These are phyloP conservation scores for Chrysocyon brachyurus DNA, from an alignment of 2,797 vertebrate genomes.

Conservation along the genomic window DNA sequence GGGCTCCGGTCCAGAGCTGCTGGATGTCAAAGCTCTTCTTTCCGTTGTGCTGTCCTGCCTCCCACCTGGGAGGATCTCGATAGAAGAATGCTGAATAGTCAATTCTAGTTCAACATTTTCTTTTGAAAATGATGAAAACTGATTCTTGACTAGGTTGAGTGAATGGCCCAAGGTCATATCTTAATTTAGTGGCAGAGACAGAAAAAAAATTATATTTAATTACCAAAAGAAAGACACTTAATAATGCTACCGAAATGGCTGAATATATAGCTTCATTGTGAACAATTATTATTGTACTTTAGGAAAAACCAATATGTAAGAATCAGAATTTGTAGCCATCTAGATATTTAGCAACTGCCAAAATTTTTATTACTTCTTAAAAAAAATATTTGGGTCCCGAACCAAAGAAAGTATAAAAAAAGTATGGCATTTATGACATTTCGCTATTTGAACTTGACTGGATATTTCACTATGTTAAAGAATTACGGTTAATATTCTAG, in stretches of 20 bases:
- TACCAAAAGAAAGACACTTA: constrained; percentile 31
- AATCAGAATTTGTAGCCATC: neutral
- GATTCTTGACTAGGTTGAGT: neutral
- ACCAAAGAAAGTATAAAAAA: constrained; percentile 11
- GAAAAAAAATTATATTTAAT: neutral
- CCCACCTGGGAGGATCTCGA: neutral
- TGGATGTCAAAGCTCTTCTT: neutral
- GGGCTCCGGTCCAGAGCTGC: neutral
- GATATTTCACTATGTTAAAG: constrained; percentile 23
- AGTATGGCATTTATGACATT: constrained; percentile 29
- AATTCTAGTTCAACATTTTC: neutral
- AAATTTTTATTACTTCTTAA: constrained; percentile 45
- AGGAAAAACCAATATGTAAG: constrained; percentile 1
- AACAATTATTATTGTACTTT: neutral
- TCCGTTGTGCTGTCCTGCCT: neutral
- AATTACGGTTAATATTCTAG: constrained; percentile 9
- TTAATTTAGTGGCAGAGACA: neutral
- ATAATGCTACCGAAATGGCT: neutral
- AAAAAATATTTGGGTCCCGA: constrained; percentile 20
- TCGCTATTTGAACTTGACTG: constrained; percentile 4
- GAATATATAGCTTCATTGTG: neutral
- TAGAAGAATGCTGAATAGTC: neutral
- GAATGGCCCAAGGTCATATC: neutral
- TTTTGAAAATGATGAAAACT: constrained; percentile 34
- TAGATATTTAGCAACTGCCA: constrained; percentile 36